Conservation (phyloP, 2,113 vertebrate species). For the Porphyrio hochstetteri region DNA sequence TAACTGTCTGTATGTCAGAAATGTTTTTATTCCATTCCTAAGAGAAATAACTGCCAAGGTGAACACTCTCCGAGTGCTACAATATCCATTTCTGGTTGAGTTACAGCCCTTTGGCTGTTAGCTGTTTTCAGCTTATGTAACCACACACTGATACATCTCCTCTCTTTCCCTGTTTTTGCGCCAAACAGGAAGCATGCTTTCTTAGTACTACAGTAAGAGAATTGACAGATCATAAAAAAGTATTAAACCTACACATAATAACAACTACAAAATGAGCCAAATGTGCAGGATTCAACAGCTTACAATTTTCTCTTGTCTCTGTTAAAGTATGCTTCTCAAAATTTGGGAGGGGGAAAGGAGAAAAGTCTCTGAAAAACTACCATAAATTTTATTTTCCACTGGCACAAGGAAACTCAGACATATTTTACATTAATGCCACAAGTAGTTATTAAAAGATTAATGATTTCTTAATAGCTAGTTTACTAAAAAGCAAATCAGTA, state of each 20-base stretch:
- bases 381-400: not conserved
- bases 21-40: not conserved
- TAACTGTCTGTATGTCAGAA: not conserved
- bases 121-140: not conserved
- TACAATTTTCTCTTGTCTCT: not conserved
- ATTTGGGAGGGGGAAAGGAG: not conserved
- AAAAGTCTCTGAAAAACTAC: not conserved
- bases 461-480: not conserved
- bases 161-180: not conserved
- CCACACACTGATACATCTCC: not conserved
- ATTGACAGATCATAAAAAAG: not conserved
- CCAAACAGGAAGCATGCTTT: not conserved
- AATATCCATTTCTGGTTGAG: not conserved
- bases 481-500: not conserved
- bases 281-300: not conserved
- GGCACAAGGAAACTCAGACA: not conserved
- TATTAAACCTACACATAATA: not conserved
- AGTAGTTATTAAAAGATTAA: not conserved
- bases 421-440: not conserved
- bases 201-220: not conserved
- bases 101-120: slow-evolving; percentile 15
- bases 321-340: not conserved
- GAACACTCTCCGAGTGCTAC: not conserved
- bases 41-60: not conserved
- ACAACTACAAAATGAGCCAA: not conserved